These are phyloP conservation scores for Sturnira hondurensis DNA, from an alignment of 2,113 vertebrate genomes.

Conservation along the genomic window DNA sequence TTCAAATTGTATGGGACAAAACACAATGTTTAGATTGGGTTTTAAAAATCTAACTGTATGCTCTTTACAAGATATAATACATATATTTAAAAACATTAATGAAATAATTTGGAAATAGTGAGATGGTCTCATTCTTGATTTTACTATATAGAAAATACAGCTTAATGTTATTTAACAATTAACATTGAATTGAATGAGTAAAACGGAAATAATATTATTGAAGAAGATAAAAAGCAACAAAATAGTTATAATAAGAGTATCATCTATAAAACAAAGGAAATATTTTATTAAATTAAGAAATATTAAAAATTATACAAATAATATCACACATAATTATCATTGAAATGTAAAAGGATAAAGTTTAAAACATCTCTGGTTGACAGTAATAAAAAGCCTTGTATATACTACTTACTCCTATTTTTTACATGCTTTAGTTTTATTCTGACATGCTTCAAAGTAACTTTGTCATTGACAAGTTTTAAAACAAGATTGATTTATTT, in stretches of 20 bases:
- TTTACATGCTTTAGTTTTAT: neutral
- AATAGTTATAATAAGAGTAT: neutral
- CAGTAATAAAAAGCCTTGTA: neutral
- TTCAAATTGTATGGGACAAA: neutral
- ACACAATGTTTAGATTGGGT: neutral
- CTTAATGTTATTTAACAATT: neutral
- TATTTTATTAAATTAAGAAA: neutral
- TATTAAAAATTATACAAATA: neutral
- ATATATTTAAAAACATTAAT: slow-evolving; percentile 6
- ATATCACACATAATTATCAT: neutral
- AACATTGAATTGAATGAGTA: neutral
- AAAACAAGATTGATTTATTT: slow-evolving; percentile 13
- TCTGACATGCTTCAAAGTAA: neutral
- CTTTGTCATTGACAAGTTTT: neutral
- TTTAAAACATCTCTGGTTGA: neutral
- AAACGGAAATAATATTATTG: neutral
- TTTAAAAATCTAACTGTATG: neutral
- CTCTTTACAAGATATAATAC: neutral
- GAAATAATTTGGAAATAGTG: neutral
- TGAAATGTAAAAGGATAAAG: slow-evolving; percentile 2
- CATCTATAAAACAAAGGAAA: neutral
- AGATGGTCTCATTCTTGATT: neutral
- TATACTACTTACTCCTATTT: neutral
- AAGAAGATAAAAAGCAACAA: neutral
- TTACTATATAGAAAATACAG: neutral